These are phyloP conservation scores for Melanotus villosus DNA, from an alignment of 2,888 invertebrate species.

Conservation along the genomic window DNA sequence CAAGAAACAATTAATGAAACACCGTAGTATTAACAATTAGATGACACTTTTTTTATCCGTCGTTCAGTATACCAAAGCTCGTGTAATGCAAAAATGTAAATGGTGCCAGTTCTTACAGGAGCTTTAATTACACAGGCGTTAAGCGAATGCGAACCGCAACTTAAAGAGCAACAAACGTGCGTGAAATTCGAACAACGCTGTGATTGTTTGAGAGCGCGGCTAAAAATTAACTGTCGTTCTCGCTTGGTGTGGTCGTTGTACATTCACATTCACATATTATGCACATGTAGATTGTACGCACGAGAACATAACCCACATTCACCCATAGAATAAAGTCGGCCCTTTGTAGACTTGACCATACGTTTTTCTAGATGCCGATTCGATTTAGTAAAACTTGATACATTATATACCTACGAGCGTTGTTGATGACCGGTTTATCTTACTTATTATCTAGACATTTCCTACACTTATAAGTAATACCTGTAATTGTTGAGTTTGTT, in stretches of 20 bases:
- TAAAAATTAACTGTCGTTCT: constrained; percentile 38
- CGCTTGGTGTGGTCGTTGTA: constrained; percentile 26
- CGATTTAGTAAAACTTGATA: background rate
- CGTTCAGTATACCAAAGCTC: constrained; percentile 25
- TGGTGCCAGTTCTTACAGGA: constrained; percentile 36
- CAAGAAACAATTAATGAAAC: constrained; percentile 25
- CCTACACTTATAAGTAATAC: background rate
- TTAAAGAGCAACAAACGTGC: constrained; percentile 51
- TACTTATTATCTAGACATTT: constrained; percentile 16
- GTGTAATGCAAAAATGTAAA: constrained; percentile 42
- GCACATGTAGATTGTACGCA: constrained; percentile 12
- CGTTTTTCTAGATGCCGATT: constrained; percentile 10
- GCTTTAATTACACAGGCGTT: constrained; percentile 53
- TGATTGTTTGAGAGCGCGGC: constrained; percentile 46
- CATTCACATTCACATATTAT: constrained; percentile 18
- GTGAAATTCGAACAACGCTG: constrained; percentile 53
- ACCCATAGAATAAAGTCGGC: constrained; percentile 3
- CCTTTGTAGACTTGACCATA: constrained; percentile 10
- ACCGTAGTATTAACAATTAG: constrained; percentile 9
- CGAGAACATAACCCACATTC: constrained; percentile 10
- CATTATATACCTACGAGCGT: constrained; percentile 8
- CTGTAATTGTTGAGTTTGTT: constrained; percentile 2
- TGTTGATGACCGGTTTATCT: constrained; percentile 23
- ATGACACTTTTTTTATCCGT: constrained; percentile 21
- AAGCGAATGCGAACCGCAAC: constrained; percentile 48